Evolutionary conservation across 2,888 invertebrate species (phyloP).

Genomic region (Eupithecia dodoneata): DNA sequence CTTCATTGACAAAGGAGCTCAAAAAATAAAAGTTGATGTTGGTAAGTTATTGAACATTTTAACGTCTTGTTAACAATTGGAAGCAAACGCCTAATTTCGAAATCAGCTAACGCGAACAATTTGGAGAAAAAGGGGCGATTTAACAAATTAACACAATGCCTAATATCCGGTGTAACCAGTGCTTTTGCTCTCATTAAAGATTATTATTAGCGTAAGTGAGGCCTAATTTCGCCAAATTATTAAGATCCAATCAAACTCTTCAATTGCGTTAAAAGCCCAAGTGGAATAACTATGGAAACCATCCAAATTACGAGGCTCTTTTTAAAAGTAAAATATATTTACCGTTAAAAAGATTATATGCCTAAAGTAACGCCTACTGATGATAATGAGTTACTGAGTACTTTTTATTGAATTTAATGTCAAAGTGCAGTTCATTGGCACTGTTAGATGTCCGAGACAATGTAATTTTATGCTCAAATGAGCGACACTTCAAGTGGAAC

Average conservation of each 20-base stretch:
- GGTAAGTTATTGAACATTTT: constrained; percentile 54
- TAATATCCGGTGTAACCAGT: constrained; percentile 27
- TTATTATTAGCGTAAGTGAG: constrained; percentile 8
- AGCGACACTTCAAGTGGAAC: constrained; percentile 80
- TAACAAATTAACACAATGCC: constrained; percentile 53
- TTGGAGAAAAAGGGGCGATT: constrained; percentile 51
- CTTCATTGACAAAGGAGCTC: constrained; percentile 72
- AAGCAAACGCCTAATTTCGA: constrained; percentile 62
- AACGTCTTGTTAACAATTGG: constrained; percentile 69
- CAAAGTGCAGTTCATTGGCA: constrained; percentile 84
- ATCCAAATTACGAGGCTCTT: background rate
- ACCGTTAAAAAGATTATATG: too few relatives aligned
- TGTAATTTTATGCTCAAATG: constrained; percentile 84
- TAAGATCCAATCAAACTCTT: background rate
- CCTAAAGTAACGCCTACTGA: background rate
- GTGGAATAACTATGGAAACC: background rate
- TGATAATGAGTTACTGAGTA: constrained; percentile 39
- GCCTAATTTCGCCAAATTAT: background rate
- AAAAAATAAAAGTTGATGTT: background rate
- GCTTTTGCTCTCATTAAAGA: background rate
- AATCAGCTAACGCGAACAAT: constrained; percentile 57
- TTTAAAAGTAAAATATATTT: background rate
- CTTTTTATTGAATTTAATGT: constrained; percentile 81
- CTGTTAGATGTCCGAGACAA: constrained; percentile 80
- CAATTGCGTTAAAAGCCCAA: background rate